These are phyloP conservation scores for Naja naja DNA, from an alignment of 2,113 vertebrate species.

Conservation along the genomic window DNA sequence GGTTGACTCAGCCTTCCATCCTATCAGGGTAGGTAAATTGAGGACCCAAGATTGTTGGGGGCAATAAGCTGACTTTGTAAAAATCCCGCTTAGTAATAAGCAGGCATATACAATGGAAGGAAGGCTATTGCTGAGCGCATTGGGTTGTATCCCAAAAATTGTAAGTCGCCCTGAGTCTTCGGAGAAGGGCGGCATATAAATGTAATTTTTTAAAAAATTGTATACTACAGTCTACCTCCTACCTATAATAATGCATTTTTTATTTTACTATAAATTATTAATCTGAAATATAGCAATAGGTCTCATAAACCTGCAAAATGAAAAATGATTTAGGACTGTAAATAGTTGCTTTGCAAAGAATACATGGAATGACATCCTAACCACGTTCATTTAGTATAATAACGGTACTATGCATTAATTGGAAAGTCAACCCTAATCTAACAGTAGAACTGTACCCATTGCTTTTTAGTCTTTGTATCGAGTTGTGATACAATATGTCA, in stretches of 20 bases:
- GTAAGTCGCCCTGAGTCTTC: no score
- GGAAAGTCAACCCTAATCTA: constrained; percentile 4
- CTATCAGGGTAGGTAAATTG: no score
- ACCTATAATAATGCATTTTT: not conserved
- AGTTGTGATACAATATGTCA: not conserved
- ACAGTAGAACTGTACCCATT: not conserved
- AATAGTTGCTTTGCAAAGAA: constrained; percentile 14
- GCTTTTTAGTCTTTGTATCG: not conserved
- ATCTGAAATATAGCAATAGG: constrained; percentile 11
- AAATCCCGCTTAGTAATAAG: no score
- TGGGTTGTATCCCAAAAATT: no score
- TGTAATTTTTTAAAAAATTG: no score
- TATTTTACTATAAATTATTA: constrained; percentile 33
- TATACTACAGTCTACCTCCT: constrained; percentile 6
- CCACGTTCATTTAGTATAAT: not conserved
- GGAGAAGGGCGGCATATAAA: no score
- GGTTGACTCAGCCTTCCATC: no score
- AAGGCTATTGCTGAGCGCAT: no score
- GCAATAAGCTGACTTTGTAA: no score
- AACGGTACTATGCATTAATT: not conserved
- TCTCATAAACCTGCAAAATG: constrained; percentile 4
- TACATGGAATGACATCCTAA: not conserved
- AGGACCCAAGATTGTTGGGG: no score
- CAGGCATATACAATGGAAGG: no score
- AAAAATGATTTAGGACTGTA: constrained; percentile 19